Evolutionary conservation across 2,888 invertebrate species (phyloP), one percentile per base, ranked within the genome.

Genomic region (Anoncus sp.): DNA sequence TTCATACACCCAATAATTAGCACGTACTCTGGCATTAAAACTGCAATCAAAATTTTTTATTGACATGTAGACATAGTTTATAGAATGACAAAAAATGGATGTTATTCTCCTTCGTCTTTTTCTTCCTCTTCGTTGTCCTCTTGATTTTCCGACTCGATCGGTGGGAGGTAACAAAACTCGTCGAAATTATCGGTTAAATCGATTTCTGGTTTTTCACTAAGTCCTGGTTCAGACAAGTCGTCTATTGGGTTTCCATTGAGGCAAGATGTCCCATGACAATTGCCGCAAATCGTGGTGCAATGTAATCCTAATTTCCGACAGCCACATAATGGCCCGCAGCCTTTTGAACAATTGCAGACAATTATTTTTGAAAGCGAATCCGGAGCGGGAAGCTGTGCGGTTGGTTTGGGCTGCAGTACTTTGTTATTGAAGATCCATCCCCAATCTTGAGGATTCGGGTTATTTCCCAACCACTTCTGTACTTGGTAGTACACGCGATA

Each of bases 401-500:
- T 16, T 47, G 16, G 1, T 47, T 10, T 47, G 16, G 47, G 47
- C 7, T 47, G 3, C 47, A 47, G 10, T 20, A 18, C 16, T 7
- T 18, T 18, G 18, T 47, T 18, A 5, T 20, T 47, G 18, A 47
- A 20, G 5, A 47, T 18, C 47, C 18, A 47, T 18, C 47, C 47
- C 47, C 47, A 18, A 20, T 47, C 47, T 47, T 47, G 7, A 10
- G 47, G 47, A 18, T 47, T 0, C 10, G 18, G 47, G 1, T 47
- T 16, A 16, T 47, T 47, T 0, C 20, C 47, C 16, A 20, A 20
- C 47, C 47, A 47, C 5, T 5, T 47, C 5, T 47, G 47, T 9
- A 20, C 47, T 18, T 47, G 47, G 10, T 47, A 47, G 20, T 47
- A 18, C 6, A 20, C 20, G 2, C 47, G 45, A 66, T 66, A 66